Evolutionary conservation across 2,113 vertebrate species (phyloP).

Genomic region (Malurus alboscapulatus): DNA sequence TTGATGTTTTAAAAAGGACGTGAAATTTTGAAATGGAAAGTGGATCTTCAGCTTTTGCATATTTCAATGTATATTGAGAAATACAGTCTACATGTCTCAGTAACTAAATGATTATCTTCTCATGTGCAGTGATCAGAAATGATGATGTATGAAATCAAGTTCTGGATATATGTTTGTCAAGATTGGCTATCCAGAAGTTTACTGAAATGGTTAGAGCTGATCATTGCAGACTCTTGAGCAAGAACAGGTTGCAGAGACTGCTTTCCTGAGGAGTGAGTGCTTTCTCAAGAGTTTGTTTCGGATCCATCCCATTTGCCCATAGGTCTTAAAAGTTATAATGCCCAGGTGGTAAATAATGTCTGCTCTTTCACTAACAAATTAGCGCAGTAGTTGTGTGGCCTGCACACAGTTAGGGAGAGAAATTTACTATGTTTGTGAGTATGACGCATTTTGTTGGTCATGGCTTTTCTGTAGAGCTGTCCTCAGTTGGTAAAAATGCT

Average conservation of each 20-base stretch:
- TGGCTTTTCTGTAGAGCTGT: background rate
- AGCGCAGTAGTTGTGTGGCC: background rate
- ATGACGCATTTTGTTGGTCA: background rate
- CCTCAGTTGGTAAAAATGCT: background rate
- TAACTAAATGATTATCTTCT: background rate
- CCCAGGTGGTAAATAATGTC: background rate
- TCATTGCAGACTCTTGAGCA: background rate
- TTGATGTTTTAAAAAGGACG: background rate
- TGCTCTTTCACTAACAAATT: background rate
- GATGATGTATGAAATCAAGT: background rate
- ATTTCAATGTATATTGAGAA: background rate
- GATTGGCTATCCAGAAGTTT: background rate
- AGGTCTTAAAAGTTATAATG: background rate
- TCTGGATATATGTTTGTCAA: background rate
- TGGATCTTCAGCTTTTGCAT: background rate
- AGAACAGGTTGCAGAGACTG: background rate
- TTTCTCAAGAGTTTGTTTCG: background rate
- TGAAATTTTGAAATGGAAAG: background rate
- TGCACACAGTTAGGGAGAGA: background rate
- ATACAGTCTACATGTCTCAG: background rate
- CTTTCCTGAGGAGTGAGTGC: background rate
- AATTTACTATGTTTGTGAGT: background rate
- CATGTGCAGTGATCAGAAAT: background rate
- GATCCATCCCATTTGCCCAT: background rate
- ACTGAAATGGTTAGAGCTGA: background rate